Evolutionary conservation across 2,113 vertebrate species (phyloP), one percentile per base, ranked within the genome.

Genomic region (Pterocles burchelli): DNA sequence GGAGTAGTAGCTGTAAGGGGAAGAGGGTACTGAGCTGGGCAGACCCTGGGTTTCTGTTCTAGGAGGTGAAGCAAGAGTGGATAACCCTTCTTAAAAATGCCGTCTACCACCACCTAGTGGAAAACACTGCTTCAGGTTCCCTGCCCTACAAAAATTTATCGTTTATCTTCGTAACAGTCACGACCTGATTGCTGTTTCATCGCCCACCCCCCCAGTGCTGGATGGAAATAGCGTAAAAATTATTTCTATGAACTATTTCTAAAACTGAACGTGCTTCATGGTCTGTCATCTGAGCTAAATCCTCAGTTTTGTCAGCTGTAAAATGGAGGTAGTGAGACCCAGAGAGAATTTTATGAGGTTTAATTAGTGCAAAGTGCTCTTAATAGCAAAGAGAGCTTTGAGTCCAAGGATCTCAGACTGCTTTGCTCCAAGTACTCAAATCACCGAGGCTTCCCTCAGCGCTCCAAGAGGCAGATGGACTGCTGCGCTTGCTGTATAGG

Each of bases 301-400:
- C 15, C 55, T 65, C 34, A 0, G 6, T 17, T 72, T 59, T 46
- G 26, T 22, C 71, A 61, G 14, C 63, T 68, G 57, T 58, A 68
- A 51, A 59, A 54, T 3, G 29, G 55, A 92, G n/a, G 58, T 7
- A 52, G 43, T 17, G 19, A 63, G 49, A 55, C 45, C 33, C 41
- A 43, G 43, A 31, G 51, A 38, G 33, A 63, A 26, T 59, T 54
- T 48, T 12, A 49, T 13, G 5, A 17, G 13, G 67, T 81, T 88
- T 92, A 87, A 96, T 95, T 88, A 85, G 43, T 38, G 63, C 84
- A 62, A 46, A 96, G 87, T 88, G 89, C 75, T 84, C 55, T 62
- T 24, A 24, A 65, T 41, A 70, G 82, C 88, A 75, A 74, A 59
- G 14, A 41, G 34, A 17, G 85, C 66, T 89, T 59, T 63, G 15